phyloP scores from a whole-genome alignment of 2,797 vertebrate genomes.

The Phoxinus dragarum region DNA sequence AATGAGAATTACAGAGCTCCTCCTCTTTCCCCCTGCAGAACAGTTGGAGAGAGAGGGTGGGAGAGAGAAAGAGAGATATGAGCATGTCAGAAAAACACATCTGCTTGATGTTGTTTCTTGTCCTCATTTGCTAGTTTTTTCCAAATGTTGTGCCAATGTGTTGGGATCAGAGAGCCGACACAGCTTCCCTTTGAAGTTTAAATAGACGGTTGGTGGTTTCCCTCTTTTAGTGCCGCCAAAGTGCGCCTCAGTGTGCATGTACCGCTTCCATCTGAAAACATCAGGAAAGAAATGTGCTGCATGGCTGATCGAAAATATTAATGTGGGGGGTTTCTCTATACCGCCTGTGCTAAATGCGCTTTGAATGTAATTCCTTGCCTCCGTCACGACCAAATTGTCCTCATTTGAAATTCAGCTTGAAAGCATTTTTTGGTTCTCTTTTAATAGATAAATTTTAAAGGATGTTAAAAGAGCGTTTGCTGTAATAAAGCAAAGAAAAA shows the following conservation, averaged over 20 bases:
- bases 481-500: constrained; percentile 35
- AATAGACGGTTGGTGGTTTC: constrained; percentile 56
- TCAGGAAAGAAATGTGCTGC: constrained; percentile 35
- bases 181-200: constrained; percentile 54
- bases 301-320: constrained; percentile 48
- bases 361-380: constrained; percentile 47
- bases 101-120: constrained; percentile 57
- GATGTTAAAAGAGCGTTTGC: constrained; percentile 34
- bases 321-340: constrained; percentile 43
- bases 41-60: constrained; percentile 16
- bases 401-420: constrained; percentile 46
- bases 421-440: constrained; percentile 43
- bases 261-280: constrained; percentile 34
- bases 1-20: constrained; percentile 51
- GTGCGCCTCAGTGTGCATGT: constrained; percentile 19
- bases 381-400: constrained; percentile 36
- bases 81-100: constrained; percentile 60
- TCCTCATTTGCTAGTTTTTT: constrained; percentile 60
- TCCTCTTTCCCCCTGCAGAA: constrained; percentile 50
- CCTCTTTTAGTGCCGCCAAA: constrained; percentile 52
- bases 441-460: constrained; percentile 32
- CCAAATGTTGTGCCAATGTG: constrained; percentile 61
- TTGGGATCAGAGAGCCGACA: constrained; percentile 48
- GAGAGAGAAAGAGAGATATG: constrained; percentile 53
- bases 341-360: constrained; percentile 39